Evolutionary conservation across 92 coral and sea anemone genomes (phyloP).

Genomic region (Pocillopora grandis): DNA sequence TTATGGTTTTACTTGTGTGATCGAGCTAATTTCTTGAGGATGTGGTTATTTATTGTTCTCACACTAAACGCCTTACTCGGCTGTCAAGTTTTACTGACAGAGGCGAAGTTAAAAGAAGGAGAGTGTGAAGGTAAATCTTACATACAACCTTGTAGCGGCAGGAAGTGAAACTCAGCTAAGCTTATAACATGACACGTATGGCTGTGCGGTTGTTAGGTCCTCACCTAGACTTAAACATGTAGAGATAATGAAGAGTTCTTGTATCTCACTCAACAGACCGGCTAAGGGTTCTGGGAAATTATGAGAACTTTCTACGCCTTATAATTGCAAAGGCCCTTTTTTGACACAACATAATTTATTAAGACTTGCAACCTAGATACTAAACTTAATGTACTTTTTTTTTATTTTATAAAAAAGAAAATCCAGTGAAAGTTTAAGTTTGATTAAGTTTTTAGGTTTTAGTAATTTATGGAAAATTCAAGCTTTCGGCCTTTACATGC

Average conservation of each 20-base stretch:
- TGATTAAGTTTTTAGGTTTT: too few species aligned
- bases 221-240: not conserved
- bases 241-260: not conserved
- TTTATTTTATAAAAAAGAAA: too few species aligned
- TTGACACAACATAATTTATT: too few species aligned
- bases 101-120: constrained; percentile 76
- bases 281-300: too few species aligned
- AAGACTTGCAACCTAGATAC: too few species aligned
- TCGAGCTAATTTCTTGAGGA: constrained; percentile 17
- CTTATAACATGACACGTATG: constrained; percentile 20
- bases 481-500: too few species aligned
- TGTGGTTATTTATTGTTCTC: constrained; percentile 63
- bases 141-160: too few species aligned
- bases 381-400: too few species aligned
- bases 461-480: too few species aligned
- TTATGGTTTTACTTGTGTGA: not conserved
- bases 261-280: not conserved
- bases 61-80: constrained; percentile 60
- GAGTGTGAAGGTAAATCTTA: constrained; percentile 86
- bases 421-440: too few species aligned
- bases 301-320: too few species aligned
- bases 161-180: not conserved
- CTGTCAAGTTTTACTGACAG: constrained; percentile 60
- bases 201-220: not conserved
- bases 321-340: too few species aligned